Evolutionary conservation across 2,888 invertebrate species (phyloP).

Genomic region (Lasioglossum vierecki): DNA sequence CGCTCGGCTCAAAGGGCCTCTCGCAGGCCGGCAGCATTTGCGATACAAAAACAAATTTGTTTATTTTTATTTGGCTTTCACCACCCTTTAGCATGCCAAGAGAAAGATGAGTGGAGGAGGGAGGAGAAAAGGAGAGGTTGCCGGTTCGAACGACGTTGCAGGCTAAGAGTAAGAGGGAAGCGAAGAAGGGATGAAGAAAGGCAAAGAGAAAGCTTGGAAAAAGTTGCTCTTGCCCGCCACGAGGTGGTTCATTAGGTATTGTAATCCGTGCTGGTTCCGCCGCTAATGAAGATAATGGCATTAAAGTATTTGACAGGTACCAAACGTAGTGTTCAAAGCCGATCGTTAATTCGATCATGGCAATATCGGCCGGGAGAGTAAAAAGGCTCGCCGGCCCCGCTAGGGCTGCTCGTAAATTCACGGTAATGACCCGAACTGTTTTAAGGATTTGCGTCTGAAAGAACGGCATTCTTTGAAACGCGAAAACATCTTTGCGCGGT

Average conservation of each 20-base stretch:
- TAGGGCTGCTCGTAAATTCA: conserved; percentile 48
- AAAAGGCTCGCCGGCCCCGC: conserved; percentile 46
- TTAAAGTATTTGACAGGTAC: conserved; percentile 80
- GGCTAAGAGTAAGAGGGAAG: conserved; percentile 34
- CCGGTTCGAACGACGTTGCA: conserved; percentile 5
- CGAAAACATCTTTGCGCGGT: background rate
- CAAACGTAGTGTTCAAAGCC: conserved; percentile 75
- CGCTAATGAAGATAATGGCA: conserved; percentile 83
- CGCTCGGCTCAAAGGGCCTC: conserved; percentile 74
- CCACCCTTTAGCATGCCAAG: conserved; percentile 37
- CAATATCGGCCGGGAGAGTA: conserved; percentile 64
- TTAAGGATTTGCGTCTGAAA: conserved; percentile 26
- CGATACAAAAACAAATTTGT: conserved; percentile 82
- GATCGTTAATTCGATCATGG: conserved; percentile 78
- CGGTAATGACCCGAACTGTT: conserved; percentile 55
- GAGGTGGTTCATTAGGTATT: conserved; percentile 83
- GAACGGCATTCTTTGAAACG: conserved; percentile 1
- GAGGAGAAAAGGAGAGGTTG: conserved; percentile 63
- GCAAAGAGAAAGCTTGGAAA: conserved; percentile 65
- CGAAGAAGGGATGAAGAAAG: conserved; percentile 40
- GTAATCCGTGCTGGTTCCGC: conserved; percentile 80
- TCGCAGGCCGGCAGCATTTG: conserved; percentile 75
- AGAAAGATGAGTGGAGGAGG: background rate
- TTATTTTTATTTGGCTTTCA: conserved; percentile 80
- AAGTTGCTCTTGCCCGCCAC: conserved; percentile 71